These are phyloP conservation scores for Boleophthalmus pectinirostris DNA, from an alignment of 2,113 vertebrate genomes.

Conservation along the genomic window DNA sequence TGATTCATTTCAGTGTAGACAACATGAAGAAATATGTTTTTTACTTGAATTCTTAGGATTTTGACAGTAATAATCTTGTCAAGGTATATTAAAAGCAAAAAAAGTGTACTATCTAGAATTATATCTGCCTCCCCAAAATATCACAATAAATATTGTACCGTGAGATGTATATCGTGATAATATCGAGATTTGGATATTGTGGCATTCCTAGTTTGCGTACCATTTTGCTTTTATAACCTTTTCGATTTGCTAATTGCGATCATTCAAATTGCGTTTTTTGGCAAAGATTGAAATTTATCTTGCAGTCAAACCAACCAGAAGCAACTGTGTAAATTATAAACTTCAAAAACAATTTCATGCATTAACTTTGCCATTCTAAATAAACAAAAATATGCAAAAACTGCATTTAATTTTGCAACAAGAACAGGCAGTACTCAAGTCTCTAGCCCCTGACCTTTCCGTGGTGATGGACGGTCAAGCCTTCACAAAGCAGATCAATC, in stretches of 20 bases:
- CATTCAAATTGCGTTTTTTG: not conserved
- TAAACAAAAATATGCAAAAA: not conserved
- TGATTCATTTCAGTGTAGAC: too few relatives aligned
- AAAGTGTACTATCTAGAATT: too few relatives aligned
- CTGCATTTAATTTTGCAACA: not conserved
- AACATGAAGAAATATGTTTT: too few relatives aligned
- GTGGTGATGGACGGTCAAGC: not conserved
- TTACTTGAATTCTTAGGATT: too few relatives aligned
- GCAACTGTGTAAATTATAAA: not conserved
- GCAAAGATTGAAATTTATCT: not conserved
- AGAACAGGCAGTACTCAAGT: not conserved
- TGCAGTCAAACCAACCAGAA: not conserved
- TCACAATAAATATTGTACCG: too few relatives aligned
- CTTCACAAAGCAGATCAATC: constrained; percentile 43
- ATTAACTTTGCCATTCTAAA: not conserved
- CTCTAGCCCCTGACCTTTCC: not conserved
- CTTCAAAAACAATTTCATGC: not conserved
- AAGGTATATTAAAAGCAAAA: too few relatives aligned
- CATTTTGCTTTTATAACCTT: not conserved
- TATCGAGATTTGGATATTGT: too few relatives aligned
- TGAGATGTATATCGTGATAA: too few relatives aligned
- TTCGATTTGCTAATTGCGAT: not conserved
- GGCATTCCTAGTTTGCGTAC: too few relatives aligned
- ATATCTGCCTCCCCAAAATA: too few relatives aligned
- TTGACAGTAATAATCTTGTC: too few relatives aligned